Evolutionary conservation across 2,113 vertebrate genomes (phyloP), one percentile per base, ranked within the genome.

Genomic region (Tychaedon coryphoeus): DNA sequence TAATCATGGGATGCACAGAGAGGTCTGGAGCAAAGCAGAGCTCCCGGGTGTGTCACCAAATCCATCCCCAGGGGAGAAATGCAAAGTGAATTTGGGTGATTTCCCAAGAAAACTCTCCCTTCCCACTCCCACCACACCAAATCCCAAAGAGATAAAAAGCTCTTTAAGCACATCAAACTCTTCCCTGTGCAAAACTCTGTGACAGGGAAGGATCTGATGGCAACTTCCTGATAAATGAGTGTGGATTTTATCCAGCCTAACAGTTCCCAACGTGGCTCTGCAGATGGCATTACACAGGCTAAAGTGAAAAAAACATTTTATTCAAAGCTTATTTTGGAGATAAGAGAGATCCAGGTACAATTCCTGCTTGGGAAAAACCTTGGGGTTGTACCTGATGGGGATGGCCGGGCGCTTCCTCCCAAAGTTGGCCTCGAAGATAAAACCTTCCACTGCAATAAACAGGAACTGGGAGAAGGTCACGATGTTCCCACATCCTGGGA

Each of bases 401-500:
- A 99, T 99, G 17, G 97, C 96, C 3, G 99, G 98, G 88, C 86
- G 98, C 98, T 99, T 99, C 96, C 98, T 98, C 81, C 99, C 99
- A 33, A 99, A 98, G 42, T 99, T 97, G 16, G 98, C 97, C 96
- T 99, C 98, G 65, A 99, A 99, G 91, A 99, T 94, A 29, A 99
- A 99, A 8, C 99, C 99, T 96, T 99, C 99, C 78, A 99, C 36
- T 0, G 99, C 98, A 17, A 99, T 99, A 66, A 99, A 99, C 1
- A 98, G 83, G 98, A 99, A 99, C 93, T 99, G 99, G 62, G 99
- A 98, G 83, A 99, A 99, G 0, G 99, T 99, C 73, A 99, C 98
- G 4, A 99, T 98, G 97, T 99, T 99, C 77, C 99, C 99, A 40
- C 99, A 99, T 98, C 99, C 99, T 97, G 99, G 99, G 92, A 98